Evolutionary conservation across 2,113 vertebrate species (phyloP), one percentile per base, ranked within the genome.

Genomic region (Octodon degus): DNA sequence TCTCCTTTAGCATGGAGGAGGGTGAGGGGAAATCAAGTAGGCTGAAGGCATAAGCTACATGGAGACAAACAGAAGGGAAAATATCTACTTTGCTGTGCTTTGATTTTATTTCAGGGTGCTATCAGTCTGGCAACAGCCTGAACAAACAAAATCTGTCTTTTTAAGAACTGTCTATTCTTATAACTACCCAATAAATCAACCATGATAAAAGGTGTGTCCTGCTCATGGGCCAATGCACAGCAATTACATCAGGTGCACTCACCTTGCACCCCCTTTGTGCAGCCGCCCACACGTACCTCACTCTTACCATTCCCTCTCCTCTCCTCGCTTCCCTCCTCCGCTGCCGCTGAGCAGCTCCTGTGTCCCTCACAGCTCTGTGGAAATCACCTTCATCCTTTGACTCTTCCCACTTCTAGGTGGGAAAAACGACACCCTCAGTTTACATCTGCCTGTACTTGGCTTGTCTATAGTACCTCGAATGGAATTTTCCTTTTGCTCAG

Each of bases 131-230:
- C 40, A 94, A 55, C 16, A 88, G 19, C 16, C 70, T 65, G 25
- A 95, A 86, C 34, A 94, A 95, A 94, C 40, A 95, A 92, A 91
- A 92, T 87, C 24, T 89, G 79, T 95, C 92, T 95, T 97, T 83
- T 93, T 47, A 94, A 96, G 62, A 91, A 89, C 60, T 25, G 32
- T 84, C 67, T 81, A 76, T 83, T 55, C 34, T 96, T 34, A 62
- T 91, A 94, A 88, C 34, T 93, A 70, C 43, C 92, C 50, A 96
- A 80, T 96, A 96, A 91, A 92, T 96, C 77, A 94, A 83, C 32
- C 89, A 79, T 47, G 86, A 86, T 87, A 92, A 70, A 95, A 90
- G 34, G 72, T 34, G 5, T 90, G 68, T 87, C 87, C 76, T 40
- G 58, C 40, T 91, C 30, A 90, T 40, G 65, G 86, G 86, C 63